Evolutionary conservation across 2,797 vertebrate genomes (phyloP), one percentile per base, ranked within the genome.

Genomic region (Myripristis jacobus): DNA sequence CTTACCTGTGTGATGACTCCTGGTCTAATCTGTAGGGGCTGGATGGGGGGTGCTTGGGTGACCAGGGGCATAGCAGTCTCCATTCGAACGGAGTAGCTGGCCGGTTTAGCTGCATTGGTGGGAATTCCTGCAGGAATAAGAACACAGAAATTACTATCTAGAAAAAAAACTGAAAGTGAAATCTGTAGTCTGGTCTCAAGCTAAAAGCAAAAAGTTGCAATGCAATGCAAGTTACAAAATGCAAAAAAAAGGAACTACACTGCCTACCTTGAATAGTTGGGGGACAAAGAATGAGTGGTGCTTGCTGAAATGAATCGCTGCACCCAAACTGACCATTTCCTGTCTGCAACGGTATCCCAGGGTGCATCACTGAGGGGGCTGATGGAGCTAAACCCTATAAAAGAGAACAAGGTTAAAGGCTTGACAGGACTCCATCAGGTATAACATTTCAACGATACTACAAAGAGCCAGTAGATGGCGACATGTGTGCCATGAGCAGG

Each of bases 1-100:
- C 85, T 74, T 87, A 99, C 97, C 96, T 98, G 97, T 79, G 97
- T 96, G 75, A 98, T 95, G 87, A 98, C 95, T 77, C 96, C 97
- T 46, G 97, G 95, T 93, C 96, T 94, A 67, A 99, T 96, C 90
- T 99, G 97, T 29, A 99, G 86, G 4, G 97, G 96, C 82, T 98
- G 97, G 61, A 99, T 95, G 67, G 96, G 84, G 0, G 97, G 95
- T 44, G 96, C 96, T 90, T 98, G 98, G 70, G 96, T 97, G 66
- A 97, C 96, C 66, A 99, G 91, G 0, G 97, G 98, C 71, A 98
- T 93, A 38, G 96, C 92, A 13, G 94, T 96, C 76, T 99, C 98
- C 89, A 99, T 96, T 74, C 96, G 93, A 82, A 99, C 93, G 4
- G 98, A 96, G 80, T 96, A 99, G 86, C 94, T 95, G 63, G 94